Percentiles rank a stretch among this genome's conserved stretches.
phyloP scores from a whole-genome alignment of 2,113 vertebrate genomes.

The Myotis davidii region DNA sequence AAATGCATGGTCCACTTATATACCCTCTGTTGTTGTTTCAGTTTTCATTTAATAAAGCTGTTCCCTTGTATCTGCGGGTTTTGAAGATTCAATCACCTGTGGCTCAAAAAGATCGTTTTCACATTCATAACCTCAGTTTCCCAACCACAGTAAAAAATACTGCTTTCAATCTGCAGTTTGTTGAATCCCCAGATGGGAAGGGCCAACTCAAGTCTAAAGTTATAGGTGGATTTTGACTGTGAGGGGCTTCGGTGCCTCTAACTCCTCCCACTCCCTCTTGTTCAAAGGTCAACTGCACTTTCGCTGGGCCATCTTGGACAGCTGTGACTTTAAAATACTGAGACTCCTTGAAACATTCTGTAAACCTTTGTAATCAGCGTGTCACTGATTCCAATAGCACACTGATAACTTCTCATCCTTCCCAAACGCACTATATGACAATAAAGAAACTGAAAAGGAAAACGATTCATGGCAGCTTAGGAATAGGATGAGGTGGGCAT shows the following conservation, averaged over 20 bases:
- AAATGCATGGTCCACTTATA: not conserved
- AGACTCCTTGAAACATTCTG: not conserved
- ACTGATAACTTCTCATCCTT: not conserved
- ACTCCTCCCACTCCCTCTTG: not conserved
- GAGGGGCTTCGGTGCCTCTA: too few relatives aligned
- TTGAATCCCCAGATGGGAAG: not conserved
- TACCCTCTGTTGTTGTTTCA: not conserved
- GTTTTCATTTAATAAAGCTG: not conserved
- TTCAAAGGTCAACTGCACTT: not conserved
- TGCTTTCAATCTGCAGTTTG: not conserved
- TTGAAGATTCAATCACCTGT: not conserved
- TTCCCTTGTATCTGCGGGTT: not conserved
- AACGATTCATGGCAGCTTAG: not conserved
- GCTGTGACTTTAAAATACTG: constrained; percentile 37
- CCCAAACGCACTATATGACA: not conserved
- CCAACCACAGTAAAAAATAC: not conserved
- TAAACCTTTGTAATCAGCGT: not conserved
- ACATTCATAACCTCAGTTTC: not conserved
- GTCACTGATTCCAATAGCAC: not conserved
- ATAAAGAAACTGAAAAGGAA: not conserved
- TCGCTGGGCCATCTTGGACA: not conserved
- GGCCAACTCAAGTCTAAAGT: not conserved
- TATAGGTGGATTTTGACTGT: not conserved
- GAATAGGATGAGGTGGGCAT: not conserved
- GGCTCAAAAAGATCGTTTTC: not conserved